Evolutionary conservation across 1,140 invertebrate species (phyloP), one percentile per base, ranked within the genome.

Genomic region (Drosophila ohnishii): DNA sequence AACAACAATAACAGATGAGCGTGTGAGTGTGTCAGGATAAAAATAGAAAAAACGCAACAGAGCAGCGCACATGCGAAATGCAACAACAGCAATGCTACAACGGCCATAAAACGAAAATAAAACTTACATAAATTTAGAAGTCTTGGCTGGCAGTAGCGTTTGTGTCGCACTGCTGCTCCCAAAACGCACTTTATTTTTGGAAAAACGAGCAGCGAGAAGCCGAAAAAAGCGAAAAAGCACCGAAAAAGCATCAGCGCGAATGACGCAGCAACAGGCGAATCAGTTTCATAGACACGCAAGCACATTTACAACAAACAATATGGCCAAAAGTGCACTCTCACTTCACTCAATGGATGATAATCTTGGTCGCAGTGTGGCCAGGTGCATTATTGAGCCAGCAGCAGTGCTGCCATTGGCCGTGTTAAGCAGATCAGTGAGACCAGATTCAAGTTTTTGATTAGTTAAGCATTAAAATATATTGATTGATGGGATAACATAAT

Each of bases 91-190:
- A 66, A 50, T 58, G 13, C 22, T 47, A 60, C 62, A 64, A 62
- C 75, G 72, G 64, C 75, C 83, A 87, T 83, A 80, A 87, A 87
- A 80, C 86, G 78, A 88, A 87, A 87, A 87, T 87, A 87, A 87
- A 87, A 88, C 84, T 87, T 87, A 88, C 84, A 87, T 87, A 87
- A 87, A 88, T 87, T 87, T 83, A 82, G 78, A 79, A 86, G 67
- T 70, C 50, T 51, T 59, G 50, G 57, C 65, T 34, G 67, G 63
- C 48, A 53, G 35, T 32, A 45, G 72, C 80, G 71, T 34, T 73
- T 78, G 79, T 84, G 83, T 88, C 79, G 76, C 58, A 60, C 62
- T 87, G 79, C 79, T 86, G 83, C 79, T 86, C 83, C 84, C 83
- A 87, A 87, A 87, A 86, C 77, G 75, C 67, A 73, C 80, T 86